A percentile compares a stretch with the other conserved stretches of the same genome.
Evolutionary conservation across 2,888 invertebrate species (phyloP).

Genomic region (Girardia tigrina): DNA sequence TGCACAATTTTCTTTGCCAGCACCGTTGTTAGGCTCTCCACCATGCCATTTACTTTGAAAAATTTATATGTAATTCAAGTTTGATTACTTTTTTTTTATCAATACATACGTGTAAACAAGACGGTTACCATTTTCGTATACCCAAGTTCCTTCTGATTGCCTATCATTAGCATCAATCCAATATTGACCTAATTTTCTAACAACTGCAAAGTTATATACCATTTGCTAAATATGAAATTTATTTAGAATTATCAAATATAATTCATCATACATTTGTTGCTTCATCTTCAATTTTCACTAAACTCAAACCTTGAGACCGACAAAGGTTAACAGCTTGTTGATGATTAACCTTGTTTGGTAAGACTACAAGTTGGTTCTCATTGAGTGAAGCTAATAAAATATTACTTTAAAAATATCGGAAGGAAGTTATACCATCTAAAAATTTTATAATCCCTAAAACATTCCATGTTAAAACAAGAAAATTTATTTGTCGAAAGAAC

Average conservation of each 20-base stretch:
- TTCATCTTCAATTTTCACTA: no score
- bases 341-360: no score
- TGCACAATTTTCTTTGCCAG: neutral
- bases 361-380: no score
- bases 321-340: no score
- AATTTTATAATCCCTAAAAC: no score
- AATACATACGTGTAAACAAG: neutral
- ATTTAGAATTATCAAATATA: neutral
- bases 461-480: no score
- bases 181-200: neutral
- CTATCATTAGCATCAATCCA: constrained; percentile 6
- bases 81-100: neutral
- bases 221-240: neutral
- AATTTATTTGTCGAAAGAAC: no score
- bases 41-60: neutral
- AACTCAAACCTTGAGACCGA: no score
- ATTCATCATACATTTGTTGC: no score
- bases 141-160: neutral
- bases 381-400: no score
- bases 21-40: neutral
- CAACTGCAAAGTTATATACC: neutral
- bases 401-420: no score
- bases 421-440: no score
- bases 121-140: neutral
- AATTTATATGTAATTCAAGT: neutral